phyloP scores from a whole-genome alignment of 2,888 invertebrate species.

The Biston betularia region DNA sequence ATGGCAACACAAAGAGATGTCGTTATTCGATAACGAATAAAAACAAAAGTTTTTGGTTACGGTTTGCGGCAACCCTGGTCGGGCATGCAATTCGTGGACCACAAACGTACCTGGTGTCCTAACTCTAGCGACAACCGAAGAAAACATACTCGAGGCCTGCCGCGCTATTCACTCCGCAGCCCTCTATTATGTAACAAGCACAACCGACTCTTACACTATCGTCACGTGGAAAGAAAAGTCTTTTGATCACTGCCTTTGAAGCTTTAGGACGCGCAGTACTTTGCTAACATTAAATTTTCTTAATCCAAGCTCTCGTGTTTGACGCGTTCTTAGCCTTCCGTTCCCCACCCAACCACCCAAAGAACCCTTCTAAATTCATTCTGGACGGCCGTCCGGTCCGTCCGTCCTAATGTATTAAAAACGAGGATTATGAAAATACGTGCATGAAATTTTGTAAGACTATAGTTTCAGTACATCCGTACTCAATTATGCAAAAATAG shows the following conservation, averaged over 20 bases:
- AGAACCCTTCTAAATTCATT: no score
- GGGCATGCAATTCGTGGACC: constrained; percentile 47
- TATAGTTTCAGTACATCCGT: no score
- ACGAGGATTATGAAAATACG: no score
- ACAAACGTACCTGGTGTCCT: constrained; percentile 40
- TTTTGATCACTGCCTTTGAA: constrained; percentile 13
- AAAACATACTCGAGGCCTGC: constrained; percentile 32
- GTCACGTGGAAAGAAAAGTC: constrained; percentile 3
- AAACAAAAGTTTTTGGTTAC: constrained; percentile 22
- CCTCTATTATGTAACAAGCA: constrained; percentile 21
- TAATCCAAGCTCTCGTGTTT: not conserved
- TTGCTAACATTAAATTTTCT: not conserved
- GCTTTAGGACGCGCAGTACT: not conserved
- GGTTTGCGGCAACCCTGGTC: constrained; percentile 32
- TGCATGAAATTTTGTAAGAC: no score
- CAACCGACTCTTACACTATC: constrained; percentile 22
- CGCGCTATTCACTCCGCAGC: constrained; percentile 23
- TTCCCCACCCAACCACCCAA: no score
- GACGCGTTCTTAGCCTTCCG: no score
- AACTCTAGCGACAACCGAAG: constrained; percentile 37
- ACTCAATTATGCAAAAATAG: no score
- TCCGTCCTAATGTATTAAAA: no score
- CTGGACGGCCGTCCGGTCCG: no score
- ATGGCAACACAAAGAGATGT: constrained; percentile 15
- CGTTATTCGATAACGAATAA: constrained; percentile 8